phyloP scores from a whole-genome alignment of 92 coral and sea anemone species.

The Pocillopora meandrina region DNA sequence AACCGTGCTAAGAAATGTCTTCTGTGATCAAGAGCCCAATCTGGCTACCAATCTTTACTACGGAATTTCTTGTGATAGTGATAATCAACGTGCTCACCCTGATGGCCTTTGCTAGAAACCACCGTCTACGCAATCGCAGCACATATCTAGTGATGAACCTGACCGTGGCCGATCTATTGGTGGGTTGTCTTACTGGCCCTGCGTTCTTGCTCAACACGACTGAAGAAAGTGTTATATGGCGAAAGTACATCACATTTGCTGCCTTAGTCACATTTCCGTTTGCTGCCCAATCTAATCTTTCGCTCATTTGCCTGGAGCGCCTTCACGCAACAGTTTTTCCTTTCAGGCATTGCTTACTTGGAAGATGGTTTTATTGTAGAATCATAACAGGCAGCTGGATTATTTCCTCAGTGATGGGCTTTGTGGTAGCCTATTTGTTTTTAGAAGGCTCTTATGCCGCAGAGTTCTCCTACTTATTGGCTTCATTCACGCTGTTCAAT shows the following conservation, averaged over 20 bases:
- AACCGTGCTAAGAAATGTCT: too few relatives aligned
- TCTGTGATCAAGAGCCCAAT: background rate
- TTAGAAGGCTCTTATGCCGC: background rate
- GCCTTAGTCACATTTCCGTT: background rate
- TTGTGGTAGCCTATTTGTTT: background rate
- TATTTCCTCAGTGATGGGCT: background rate
- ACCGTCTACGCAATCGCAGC: slow-evolving; percentile 10
- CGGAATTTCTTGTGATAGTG: background rate
- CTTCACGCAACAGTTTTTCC: slow-evolving; percentile 18
- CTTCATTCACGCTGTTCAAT: background rate
- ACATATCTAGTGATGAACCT: slow-evolving; percentile 22
- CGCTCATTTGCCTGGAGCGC: slow-evolving; percentile 5
- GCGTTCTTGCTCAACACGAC: background rate
- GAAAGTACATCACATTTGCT: too few relatives aligned
- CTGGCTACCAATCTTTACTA: slow-evolving; percentile 3
- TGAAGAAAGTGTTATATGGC: background rate
- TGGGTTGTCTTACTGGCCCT: slow-evolving; percentile 4
- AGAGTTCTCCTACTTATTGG: background rate
- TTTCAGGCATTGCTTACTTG: slow-evolving; percentile 11
- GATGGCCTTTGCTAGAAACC: background rate
- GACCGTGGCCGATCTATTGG: slow-evolving; percentile 21
- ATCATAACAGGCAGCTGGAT: background rate
- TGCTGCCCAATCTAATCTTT: background rate
- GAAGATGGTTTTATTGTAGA: background rate
- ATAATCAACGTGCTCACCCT: background rate